Percentiles rank a stretch among this genome's conserved stretches.
Evolutionary conservation across 2,113 vertebrate genomes (phyloP).

Genomic region (Recurvirostra avosetta): DNA sequence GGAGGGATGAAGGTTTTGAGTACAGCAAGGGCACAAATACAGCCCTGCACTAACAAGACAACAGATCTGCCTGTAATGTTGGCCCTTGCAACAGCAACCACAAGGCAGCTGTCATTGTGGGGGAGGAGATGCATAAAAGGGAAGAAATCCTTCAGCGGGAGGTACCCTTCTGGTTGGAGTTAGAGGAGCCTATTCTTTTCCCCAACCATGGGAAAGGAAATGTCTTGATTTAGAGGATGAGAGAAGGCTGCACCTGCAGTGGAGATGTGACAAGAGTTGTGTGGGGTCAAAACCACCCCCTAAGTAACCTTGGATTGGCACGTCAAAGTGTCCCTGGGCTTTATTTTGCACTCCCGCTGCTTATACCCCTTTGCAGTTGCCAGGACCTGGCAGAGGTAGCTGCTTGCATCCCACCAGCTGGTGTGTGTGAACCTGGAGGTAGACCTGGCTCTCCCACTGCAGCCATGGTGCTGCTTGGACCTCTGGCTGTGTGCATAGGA

Average conservation of each 20-base stretch:
- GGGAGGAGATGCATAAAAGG: background rate
- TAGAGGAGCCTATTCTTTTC: background rate
- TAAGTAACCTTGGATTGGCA: background rate
- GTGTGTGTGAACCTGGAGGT: background rate
- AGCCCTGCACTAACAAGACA: background rate
- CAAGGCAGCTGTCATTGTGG: background rate
- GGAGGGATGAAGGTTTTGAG: background rate
- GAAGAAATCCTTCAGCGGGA: background rate
- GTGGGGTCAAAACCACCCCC: background rate
- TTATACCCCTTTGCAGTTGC: background rate
- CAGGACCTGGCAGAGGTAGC: background rate
- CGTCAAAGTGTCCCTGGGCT: background rate
- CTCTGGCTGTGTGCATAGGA: background rate
- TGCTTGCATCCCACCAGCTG: rapidly evolving
- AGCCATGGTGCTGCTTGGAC: background rate
- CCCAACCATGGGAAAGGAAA: slow-evolving; percentile 14
- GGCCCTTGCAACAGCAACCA: background rate
- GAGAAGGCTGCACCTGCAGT: background rate
- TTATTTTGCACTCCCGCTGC: background rate
- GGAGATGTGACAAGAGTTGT: background rate
- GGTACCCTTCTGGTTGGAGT: background rate
- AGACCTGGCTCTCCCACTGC: background rate
- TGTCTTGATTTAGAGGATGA: background rate
- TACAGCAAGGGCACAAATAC: background rate
- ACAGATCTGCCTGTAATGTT: background rate